Evolutionary conservation across 2,113 vertebrate genomes (phyloP).

Genomic region (Nerophis ophidion): DNA sequence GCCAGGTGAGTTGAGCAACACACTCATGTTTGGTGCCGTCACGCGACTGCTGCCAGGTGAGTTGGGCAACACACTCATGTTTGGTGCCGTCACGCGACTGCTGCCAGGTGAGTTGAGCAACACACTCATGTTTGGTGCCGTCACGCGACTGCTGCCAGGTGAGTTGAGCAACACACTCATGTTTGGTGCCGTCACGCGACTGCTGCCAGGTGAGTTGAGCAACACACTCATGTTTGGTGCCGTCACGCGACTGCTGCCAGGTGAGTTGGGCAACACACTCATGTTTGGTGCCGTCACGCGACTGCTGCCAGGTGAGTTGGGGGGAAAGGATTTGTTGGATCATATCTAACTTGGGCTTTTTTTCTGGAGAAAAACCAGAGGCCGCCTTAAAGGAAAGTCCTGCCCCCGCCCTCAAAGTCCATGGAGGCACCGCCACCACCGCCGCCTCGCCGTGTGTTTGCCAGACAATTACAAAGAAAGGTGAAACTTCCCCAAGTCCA

Average conservation of each 20-base stretch:
- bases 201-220: conserved; percentile 32
- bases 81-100: conserved; percentile 25
- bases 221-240: conserved; percentile 22
- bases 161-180: not conserved
- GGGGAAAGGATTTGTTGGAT: not conserved
- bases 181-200: conserved; percentile 17
- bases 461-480: fast-evolving
- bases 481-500: conserved; percentile 5
- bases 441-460: conserved; percentile 8
- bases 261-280: conserved; percentile 6
- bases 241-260: conserved; percentile 7
- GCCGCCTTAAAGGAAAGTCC: fast-evolving
- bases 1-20: conserved; percentile 9
- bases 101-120: conserved; percentile 3
- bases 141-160: conserved; percentile 26
- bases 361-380: not conserved
- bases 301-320: conserved; percentile 50
- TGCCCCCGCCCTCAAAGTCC: fast-evolving
- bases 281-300: not conserved
- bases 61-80: not conserved
- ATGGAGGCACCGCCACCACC: fast-evolving
- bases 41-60: conserved; percentile 33
- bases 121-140: conserved; percentile 6
- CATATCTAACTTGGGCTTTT: not conserved
- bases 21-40: conserved; percentile 3